Evolutionary conservation across 2,888 invertebrate genomes (phyloP).

Genomic region (Cheilosia variabilis): DNA sequence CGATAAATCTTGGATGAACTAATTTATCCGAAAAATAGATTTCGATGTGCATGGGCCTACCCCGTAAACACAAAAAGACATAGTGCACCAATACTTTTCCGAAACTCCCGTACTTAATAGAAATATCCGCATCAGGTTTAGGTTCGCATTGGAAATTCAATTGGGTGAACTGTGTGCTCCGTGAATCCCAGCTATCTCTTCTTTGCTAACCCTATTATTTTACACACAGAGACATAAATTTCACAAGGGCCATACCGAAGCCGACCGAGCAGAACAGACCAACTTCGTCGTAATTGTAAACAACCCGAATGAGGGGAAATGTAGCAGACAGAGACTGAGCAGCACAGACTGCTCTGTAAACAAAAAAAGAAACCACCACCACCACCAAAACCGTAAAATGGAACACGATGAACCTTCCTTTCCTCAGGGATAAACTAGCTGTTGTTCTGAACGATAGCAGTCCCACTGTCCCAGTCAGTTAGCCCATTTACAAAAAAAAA

Average conservation of each 20-base stretch:
- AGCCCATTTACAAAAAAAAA: too few relatives aligned
- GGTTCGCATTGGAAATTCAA: too few relatives aligned
- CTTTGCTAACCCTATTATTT: background rate
- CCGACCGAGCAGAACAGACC: conserved; percentile 8
- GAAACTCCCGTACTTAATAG: too few relatives aligned
- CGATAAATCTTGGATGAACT: conserved; percentile 6
- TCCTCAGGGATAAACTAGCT: too few relatives aligned
- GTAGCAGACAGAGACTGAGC: background rate
- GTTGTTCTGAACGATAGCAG: background rate
- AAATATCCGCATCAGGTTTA: too few relatives aligned
- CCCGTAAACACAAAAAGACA: background rate
- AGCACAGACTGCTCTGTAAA: conserved; percentile 7
- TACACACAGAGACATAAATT: background rate
- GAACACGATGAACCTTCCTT: too few relatives aligned
- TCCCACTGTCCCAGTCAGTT: too few relatives aligned
- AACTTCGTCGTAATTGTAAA: background rate
- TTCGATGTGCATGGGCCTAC: background rate
- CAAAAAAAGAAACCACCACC: conserved; percentile 17
- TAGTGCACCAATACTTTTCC: too few relatives aligned
- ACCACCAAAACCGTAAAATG: background rate
- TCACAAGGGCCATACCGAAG: conserved; percentile 32
- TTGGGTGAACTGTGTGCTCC: too few relatives aligned
- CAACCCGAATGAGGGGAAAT: conserved; percentile 41
- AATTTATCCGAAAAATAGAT: conserved; percentile 37
- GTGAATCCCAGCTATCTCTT: too few relatives aligned